Evolutionary conservation across 30 jellyfish, hydroid and myxozoan species (phyloP).

Genomic region (Turritopsis dohrnii): DNA sequence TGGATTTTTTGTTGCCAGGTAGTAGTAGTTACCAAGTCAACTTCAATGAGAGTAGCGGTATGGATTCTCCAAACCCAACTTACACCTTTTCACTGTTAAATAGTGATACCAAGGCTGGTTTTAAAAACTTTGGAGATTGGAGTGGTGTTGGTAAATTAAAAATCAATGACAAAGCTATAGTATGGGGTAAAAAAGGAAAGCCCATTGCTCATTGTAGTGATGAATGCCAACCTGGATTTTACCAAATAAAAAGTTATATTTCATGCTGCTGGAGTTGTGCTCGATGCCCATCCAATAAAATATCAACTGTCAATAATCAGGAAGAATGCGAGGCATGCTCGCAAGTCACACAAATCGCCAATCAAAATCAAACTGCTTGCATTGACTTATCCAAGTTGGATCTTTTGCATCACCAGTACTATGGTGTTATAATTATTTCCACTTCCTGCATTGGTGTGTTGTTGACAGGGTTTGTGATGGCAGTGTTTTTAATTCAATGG

Average conservation of each 20-base stretch:
- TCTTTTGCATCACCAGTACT: conserved; percentile 1
- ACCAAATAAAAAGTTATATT: conserved; percentile 33
- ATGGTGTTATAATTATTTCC: conserved; percentile 25
- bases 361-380: conserved; percentile 47
- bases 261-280: conserved; percentile 83
- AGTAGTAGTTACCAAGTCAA: conserved; percentile 25
- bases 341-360: conserved; percentile 26
- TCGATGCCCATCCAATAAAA: conserved; percentile 8
- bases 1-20: conserved; percentile 33
- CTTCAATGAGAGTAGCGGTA: conserved; percentile 31
- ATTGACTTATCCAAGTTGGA: conserved; percentile 30
- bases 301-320: conserved; percentile 11
- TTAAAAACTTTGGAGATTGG: conserved; percentile 36
- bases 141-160: conserved; percentile 24
- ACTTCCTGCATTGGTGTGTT: conserved; percentile 39
- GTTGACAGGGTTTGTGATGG: conserved; percentile 27
- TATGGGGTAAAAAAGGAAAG: neutral
- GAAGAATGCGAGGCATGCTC: conserved; percentile 50
- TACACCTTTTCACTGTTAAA: conserved; percentile 39
- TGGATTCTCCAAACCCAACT: conserved; percentile 47
- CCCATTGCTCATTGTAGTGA: conserved; percentile 33
- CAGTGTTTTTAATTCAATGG: conserved; percentile 49
- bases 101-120: neutral
- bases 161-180: neutral
- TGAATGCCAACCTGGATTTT: conserved; percentile 64